A percentile compares a stretch with the other conserved stretches of the same genome.
Conservation (phyloP, 2,113 vertebrate genomes). For the Aegotheles bennettii region DNA sequence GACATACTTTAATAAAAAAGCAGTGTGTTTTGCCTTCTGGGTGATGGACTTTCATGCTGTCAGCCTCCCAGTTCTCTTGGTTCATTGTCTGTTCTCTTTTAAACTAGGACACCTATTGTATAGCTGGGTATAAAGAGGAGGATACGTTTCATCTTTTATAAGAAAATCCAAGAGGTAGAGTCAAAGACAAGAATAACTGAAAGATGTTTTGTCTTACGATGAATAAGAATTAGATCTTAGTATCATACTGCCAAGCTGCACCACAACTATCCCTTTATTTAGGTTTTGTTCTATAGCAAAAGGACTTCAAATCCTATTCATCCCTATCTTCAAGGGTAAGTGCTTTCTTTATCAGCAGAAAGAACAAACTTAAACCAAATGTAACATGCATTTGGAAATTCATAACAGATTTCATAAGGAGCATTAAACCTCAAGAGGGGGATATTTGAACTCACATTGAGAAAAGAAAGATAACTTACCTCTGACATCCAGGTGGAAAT, state of each 20-base stretch:
- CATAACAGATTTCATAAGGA: conserved; percentile 20
- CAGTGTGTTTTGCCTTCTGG: conserved; percentile 49
- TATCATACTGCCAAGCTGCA: conserved; percentile 28
- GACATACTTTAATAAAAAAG: conserved; percentile 55
- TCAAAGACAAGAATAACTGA: conserved; percentile 46
- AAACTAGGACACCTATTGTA: conserved; percentile 54
- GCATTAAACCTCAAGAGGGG: not conserved
- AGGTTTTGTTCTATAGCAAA: conserved; percentile 25
- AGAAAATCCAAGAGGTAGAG: conserved; percentile 46
- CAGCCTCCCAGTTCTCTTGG: conserved; percentile 1
- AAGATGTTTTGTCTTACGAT: conserved; percentile 34
- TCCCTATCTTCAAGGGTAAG: conserved; percentile 45
- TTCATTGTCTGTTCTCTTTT: conserved; percentile 53
- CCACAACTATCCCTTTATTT: conserved; percentile 22
- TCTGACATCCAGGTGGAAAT: not conserved
- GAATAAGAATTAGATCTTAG: conserved; percentile 43
- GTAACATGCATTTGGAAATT: conserved; percentile 16
- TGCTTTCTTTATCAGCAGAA: conserved; percentile 38
- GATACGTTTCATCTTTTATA: conserved; percentile 49
- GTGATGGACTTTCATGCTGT: conserved; percentile 47
- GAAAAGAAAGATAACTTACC: not conserved
- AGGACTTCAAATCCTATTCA: conserved; percentile 47
- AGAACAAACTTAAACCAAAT: conserved; percentile 21
- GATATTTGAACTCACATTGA: not conserved
- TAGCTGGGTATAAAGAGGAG: conserved; percentile 6